A percentile compares a stretch with the other conserved stretches of the same genome.
phyloP scores from a whole-genome alignment of 2,113 vertebrate species.

The Ardeotis arabs region DNA sequence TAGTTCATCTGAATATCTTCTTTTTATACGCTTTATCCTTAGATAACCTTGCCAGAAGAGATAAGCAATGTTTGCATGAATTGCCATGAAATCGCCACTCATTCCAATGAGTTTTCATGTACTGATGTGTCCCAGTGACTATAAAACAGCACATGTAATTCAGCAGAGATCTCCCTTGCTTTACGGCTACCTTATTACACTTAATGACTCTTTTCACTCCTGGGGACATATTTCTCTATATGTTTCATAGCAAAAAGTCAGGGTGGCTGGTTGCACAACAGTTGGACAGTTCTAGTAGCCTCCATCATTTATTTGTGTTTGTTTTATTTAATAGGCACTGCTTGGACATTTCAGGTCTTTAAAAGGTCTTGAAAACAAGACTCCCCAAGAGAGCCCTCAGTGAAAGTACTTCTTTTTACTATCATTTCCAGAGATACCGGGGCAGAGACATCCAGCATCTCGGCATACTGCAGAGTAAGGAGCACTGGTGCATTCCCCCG shows the following conservation, averaged over 20 bases:
- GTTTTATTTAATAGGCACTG: background rate
- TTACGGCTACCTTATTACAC: background rate
- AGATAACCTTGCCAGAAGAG: slow-evolving; percentile 16
- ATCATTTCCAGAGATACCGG: background rate
- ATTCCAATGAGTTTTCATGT: background rate
- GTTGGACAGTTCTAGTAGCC: background rate
- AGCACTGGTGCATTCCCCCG: background rate
- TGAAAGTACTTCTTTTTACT: background rate
- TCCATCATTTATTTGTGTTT: background rate
- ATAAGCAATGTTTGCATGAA: background rate
- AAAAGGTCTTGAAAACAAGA: background rate
- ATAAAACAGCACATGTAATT: background rate
- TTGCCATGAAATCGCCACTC: background rate
- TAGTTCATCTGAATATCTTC: background rate
- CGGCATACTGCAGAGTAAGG: background rate
- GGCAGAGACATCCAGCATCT: background rate
- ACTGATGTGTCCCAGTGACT: background rate
- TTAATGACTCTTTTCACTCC: background rate
- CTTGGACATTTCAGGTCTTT: background rate
- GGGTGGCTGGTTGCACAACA: background rate
- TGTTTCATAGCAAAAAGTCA: background rate
- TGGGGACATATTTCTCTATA: background rate
- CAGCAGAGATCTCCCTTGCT: background rate
- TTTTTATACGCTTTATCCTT: slow-evolving; percentile 15
- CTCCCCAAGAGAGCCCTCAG: background rate